Evolutionary conservation across 2,113 vertebrate genomes (phyloP).

Genomic region (Rhegmatorhina hoffmannsi): DNA sequence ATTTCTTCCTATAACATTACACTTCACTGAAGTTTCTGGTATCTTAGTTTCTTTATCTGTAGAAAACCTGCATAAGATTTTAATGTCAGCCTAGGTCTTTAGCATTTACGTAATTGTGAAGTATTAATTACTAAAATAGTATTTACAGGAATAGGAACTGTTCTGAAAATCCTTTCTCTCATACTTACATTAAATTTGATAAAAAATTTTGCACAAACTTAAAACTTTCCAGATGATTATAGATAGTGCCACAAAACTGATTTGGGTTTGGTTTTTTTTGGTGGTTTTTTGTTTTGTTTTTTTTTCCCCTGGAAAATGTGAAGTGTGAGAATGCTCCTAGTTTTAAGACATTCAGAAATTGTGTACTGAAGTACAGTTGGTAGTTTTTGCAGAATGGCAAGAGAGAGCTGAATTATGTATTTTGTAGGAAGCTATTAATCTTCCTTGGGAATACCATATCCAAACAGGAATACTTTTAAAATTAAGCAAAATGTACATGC

Average conservation of each 20-base stretch:
- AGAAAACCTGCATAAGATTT: neutral
- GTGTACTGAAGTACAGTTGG: neutral
- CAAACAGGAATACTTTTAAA: slow-evolving; percentile 24
- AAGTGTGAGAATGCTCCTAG: neutral
- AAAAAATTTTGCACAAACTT: neutral
- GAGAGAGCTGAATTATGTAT: slow-evolving; percentile 23
- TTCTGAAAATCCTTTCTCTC: neutral
- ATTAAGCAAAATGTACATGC: slow-evolving; percentile 2
- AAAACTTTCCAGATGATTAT: neutral
- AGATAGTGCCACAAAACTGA: neutral
- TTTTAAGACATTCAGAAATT: neutral
- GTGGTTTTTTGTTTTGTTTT: neutral
- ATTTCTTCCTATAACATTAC: neutral
- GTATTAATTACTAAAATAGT: neutral
- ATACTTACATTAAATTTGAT: neutral
- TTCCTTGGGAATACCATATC: slow-evolving; percentile 4
- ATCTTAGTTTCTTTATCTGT: neutral
- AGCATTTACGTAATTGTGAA: neutral
- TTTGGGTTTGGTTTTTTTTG: neutral
- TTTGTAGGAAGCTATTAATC: slow-evolving; percentile 21
- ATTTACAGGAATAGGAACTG: neutral
- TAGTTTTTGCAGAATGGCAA: neutral
- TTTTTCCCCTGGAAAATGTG: neutral
- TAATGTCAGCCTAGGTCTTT: neutral
- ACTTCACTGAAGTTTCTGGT: neutral